Evolutionary conservation across 1,140 invertebrate species (phyloP).

Genomic region (Cephus cinctus): DNA sequence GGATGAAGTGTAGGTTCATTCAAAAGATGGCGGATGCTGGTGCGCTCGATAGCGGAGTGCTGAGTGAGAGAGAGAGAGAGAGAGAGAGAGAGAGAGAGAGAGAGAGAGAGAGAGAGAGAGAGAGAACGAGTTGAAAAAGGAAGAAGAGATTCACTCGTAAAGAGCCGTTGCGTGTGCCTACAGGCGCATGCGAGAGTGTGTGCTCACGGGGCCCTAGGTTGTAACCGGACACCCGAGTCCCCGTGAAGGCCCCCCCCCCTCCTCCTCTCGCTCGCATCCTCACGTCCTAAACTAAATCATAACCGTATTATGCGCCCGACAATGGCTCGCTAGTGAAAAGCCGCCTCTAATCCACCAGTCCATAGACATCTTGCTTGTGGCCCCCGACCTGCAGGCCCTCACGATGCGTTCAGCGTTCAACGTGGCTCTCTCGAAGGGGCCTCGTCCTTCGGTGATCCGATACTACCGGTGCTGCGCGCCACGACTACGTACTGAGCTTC

Average conservation of each 20-base stretch:
- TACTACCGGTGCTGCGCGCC: too few species aligned
- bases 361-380: conserved; percentile 38
- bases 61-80: conserved; percentile 5
- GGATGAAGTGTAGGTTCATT: too few species aligned
- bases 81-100: conserved; percentile 11
- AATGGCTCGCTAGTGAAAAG: conserved; percentile 46
- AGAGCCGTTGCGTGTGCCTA: conserved; percentile 30
- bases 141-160: conserved; percentile 1
- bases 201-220: conserved; percentile 25
- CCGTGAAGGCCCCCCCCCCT: conserved; percentile 33
- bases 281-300: conserved; percentile 50
- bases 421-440: too few species aligned
- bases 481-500: too few species aligned
- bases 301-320: conserved; percentile 48
- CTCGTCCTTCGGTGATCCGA: too few species aligned
- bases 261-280: conserved; percentile 29
- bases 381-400: too few species aligned
- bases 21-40: too few species aligned
- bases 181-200: conserved; percentile 24
- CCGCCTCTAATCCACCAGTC: conserved; percentile 47
- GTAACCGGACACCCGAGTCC: conserved; percentile 42
- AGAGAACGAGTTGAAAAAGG: conserved; percentile 9
- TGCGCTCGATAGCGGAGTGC: conserved; percentile 13
- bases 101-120: conserved; percentile 6
- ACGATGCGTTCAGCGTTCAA: too few species aligned